Evolutionary conservation across 2,113 vertebrate species (phyloP).

Genomic region (Felis catus): F.catus_Fca126_mat1.0 CM031419.1:100312501-100313000

Average conservation of each 20-base stretch:
- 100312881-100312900: constrained; percentile 5
- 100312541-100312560: constrained; percentile 11
- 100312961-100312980: constrained; percentile 62
- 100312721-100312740: constrained; percentile 21
- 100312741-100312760: constrained; percentile 54
- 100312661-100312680: neutral
- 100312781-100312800: constrained; percentile 56
- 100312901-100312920: constrained; percentile 56
- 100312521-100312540: neutral
- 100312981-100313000: neutral
- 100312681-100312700: neutral
- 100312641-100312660: neutral
- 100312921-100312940: constrained; percentile 52
- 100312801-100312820: constrained; percentile 42
- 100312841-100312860: neutral
- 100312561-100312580: neutral
- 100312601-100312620: neutral
- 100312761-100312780: constrained; percentile 64
- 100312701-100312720: neutral
- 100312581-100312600: neutral
- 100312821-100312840: neutral
- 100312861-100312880: constrained; percentile 53
- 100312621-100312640: constrained; percentile 46
- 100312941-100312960: constrained; percentile 38
- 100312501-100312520: neutral